These are phyloP conservation scores for Desoria tigrina DNA, from an alignment of 2,888 invertebrate genomes.

Conservation along the genomic window DNA sequence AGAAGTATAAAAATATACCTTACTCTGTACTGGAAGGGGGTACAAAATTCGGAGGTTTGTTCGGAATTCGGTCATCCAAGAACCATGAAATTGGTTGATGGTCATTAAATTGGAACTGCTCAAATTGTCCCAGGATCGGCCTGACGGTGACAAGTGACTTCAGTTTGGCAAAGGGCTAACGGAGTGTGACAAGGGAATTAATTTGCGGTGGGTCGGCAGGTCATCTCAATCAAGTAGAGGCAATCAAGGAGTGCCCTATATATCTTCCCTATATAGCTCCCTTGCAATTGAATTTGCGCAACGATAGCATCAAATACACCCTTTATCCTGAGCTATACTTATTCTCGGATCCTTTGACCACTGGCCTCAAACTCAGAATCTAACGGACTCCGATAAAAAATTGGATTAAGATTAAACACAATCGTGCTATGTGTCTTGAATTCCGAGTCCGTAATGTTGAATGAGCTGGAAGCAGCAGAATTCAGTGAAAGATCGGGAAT, in stretches of 20 bases:
- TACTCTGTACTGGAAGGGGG: neutral
- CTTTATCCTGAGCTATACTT: no score
- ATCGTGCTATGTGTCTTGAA: neutral
- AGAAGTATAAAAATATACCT: neutral
- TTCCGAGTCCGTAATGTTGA: no score
- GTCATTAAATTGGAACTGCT: conserved; percentile 23
- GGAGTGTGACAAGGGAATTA: conserved; percentile 43
- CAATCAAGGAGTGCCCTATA: conserved; percentile 14
- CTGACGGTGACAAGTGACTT: conserved; percentile 25
- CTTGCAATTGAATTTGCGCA: no score
- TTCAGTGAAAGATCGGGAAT: no score
- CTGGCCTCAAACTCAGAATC: no score
- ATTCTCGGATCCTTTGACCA: no score
- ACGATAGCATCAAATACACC: no score
- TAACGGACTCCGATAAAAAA: neutral
- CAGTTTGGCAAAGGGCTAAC: conserved; percentile 23
- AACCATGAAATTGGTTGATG: conserved; percentile 19
- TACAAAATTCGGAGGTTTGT: neutral
- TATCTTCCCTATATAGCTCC: no score
- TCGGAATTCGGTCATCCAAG: conserved; percentile 15
- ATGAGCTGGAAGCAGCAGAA: no score
- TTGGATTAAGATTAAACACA: conserved; percentile 12
- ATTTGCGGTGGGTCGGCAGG: conserved; percentile 32
- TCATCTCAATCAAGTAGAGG: conserved; percentile 17
- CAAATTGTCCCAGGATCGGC: conserved; percentile 13